Percentiles rank a stretch among this genome's conserved stretches.
Evolutionary conservation across 2,113 vertebrate genomes (phyloP).

Genomic region (Saccopteryx bilineata): DNA sequence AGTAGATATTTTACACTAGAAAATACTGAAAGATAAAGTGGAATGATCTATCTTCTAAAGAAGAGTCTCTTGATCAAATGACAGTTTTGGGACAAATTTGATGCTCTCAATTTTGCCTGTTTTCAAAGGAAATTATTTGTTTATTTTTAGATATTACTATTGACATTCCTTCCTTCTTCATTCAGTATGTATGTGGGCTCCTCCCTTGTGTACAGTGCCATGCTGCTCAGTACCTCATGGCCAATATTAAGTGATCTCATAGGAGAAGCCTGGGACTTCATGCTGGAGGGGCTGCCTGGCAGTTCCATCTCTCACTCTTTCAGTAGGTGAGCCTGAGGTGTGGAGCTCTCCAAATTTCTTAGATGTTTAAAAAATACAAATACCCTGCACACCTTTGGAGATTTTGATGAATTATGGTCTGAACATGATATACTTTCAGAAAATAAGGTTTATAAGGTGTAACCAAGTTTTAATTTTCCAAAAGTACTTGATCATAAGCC

Average conservation of each 20-base stretch:
- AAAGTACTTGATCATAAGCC: neutral
- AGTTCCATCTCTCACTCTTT: neutral
- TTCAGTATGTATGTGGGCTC: neutral
- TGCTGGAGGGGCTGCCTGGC: neutral
- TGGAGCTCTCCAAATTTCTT: neutral
- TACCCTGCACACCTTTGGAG: neutral
- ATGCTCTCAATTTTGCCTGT: neutral
- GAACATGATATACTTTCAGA: neutral
- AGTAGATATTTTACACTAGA: neutral
- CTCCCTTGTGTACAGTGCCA: neutral
- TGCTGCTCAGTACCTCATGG: neutral
- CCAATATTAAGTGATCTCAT: neutral
- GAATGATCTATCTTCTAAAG: neutral
- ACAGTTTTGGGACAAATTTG: neutral
- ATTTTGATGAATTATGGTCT: neutral
- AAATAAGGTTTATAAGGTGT: neutral
- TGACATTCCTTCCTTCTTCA: neutral
- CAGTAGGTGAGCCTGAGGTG: neutral
- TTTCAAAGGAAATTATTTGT: slow-evolving; percentile 7
- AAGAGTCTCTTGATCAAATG: neutral
- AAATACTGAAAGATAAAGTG: neutral
- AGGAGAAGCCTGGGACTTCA: neutral
- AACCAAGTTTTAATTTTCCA: slow-evolving; percentile 5
- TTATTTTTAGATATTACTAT: neutral
- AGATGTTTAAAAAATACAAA: neutral